Evolutionary conservation across 2,888 invertebrate genomes (phyloP).

Genomic region (Agriopis aurantiaria): DNA sequence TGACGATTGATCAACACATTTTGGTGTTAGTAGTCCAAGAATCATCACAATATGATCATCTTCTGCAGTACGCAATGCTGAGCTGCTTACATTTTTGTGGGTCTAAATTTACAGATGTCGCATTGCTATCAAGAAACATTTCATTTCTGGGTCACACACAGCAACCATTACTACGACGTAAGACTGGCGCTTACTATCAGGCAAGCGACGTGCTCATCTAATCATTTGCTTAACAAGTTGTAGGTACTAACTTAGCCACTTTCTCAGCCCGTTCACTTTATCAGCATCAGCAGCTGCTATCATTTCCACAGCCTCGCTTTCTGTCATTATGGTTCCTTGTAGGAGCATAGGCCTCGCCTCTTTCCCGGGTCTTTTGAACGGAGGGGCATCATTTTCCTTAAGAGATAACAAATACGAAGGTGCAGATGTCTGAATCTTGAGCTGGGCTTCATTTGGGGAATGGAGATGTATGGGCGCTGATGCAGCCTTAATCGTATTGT

Average conservation of each 20-base stretch:
- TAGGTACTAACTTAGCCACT: slow-evolving; percentile 59
- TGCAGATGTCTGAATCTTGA: slow-evolving; percentile 69
- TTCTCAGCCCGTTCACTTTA: slow-evolving; percentile 54
- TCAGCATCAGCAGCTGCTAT: slow-evolving; percentile 62
- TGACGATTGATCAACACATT: too few relatives aligned
- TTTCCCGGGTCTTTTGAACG: slow-evolving; percentile 62
- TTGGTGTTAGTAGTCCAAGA: too few relatives aligned
- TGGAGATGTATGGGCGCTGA: slow-evolving; percentile 57
- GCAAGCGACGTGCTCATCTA: background rate
- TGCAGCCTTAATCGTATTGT: slow-evolving; percentile 49
- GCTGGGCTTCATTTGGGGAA: slow-evolving; percentile 32
- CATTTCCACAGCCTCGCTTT: slow-evolving; percentile 66
- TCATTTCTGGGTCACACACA: too few relatives aligned
- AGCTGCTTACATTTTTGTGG: too few relatives aligned
- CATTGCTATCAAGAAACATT: too few relatives aligned
- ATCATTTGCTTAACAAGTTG: background rate
- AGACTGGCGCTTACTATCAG: background rate
- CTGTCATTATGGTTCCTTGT: slow-evolving; percentile 63
- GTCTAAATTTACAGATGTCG: too few relatives aligned
- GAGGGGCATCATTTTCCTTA: slow-evolving; percentile 71
- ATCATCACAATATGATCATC: too few relatives aligned
- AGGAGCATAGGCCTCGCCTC: slow-evolving; percentile 61
- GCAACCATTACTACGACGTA: too few relatives aligned
- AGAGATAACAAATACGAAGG: slow-evolving; percentile 73
- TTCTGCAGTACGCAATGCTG: too few relatives aligned